A percentile compares a stretch with the other conserved stretches of the same genome.
phyloP scores from a whole-genome alignment of 2,113 vertebrate species.

The Electrona antarctica region DNA sequence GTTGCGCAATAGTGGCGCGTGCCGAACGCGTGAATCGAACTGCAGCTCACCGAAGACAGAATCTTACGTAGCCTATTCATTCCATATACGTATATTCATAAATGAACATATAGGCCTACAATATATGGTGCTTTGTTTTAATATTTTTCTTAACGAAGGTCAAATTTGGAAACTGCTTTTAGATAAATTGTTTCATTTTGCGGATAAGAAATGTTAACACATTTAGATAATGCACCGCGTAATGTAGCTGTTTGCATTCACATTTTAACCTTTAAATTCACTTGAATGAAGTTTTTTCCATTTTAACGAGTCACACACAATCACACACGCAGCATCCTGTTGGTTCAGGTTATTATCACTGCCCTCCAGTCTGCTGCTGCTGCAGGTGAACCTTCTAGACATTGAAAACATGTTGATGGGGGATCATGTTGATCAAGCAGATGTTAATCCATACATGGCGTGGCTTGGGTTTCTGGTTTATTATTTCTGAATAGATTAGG shows the following conservation, averaged over 20 bases:
- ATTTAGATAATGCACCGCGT: neutral
- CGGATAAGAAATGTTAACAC: neutral
- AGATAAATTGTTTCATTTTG: neutral
- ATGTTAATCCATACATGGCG: conserved; percentile 75
- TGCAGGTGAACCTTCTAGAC: conserved; percentile 59
- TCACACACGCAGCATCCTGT: too few species aligned
- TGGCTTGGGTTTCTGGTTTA: conserved; percentile 77
- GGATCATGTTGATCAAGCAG: conserved; percentile 45
- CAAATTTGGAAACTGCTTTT: too few species aligned
- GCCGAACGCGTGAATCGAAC: conserved; percentile 76
- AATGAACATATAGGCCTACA: neutral
- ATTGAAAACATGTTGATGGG: conserved; percentile 54
- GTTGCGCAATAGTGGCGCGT: conserved; percentile 76
- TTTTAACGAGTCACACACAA: too few species aligned
- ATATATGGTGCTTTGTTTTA: neutral
- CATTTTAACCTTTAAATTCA: neutral
- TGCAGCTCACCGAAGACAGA: neutral
- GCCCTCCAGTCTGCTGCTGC: neutral
- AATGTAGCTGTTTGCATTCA: too few species aligned
- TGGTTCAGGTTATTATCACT: too few species aligned
- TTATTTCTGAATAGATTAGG: conserved; percentile 62
- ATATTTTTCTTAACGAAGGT: neutral
- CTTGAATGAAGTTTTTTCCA: too few species aligned
- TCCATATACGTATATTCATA: neutral
- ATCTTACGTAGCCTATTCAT: neutral